Evolutionary conservation across 1,140 invertebrate species (phyloP).

Genomic region (Drosophila nasuta): DNA sequence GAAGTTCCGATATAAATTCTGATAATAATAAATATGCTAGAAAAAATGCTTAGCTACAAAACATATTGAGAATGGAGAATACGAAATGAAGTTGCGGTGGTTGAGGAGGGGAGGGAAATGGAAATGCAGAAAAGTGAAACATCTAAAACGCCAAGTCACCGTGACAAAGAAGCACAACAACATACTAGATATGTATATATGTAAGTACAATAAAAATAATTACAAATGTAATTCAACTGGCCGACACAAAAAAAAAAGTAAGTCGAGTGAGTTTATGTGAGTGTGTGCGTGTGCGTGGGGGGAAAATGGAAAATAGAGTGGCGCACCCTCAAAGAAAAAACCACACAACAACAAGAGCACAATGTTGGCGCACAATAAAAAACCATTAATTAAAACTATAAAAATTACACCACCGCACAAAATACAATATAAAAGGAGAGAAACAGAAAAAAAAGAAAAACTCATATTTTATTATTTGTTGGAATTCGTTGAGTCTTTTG

Average conservation of each 20-base stretch:
- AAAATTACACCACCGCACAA: slow-evolving; percentile 68
- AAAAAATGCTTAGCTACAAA: slow-evolving; percentile 7
- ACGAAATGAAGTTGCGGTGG: background rate
- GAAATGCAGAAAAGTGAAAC: slow-evolving; percentile 18
- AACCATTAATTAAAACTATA: slow-evolving; percentile 83
- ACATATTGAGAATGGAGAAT: background rate
- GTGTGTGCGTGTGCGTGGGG: slow-evolving; percentile 5
- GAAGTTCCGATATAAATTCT: slow-evolving; percentile 20
- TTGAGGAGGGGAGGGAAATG: slow-evolving; percentile 9
- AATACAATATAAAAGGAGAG: slow-evolving; percentile 31
- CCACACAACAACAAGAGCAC: slow-evolving; percentile 14
- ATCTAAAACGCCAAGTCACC: slow-evolving; percentile 41
- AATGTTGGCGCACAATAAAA: slow-evolving; percentile 42
- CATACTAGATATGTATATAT: slow-evolving; percentile 28
- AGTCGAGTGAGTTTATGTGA: slow-evolving; percentile 19
- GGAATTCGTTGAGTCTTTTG: slow-evolving; percentile 32
- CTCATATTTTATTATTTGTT: slow-evolving; percentile 60
- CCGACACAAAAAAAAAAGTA: slow-evolving; percentile 55
- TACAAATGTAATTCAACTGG: slow-evolving; percentile 56
- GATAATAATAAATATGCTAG: slow-evolving; percentile 8
- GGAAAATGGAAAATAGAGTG: slow-evolving; percentile 45
- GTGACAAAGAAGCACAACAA: slow-evolving; percentile 39
- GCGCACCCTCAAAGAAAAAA: slow-evolving; percentile 62
- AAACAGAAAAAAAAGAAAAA: slow-evolving; percentile 28
- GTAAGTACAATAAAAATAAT: slow-evolving; percentile 60